A percentile compares a stretch with the other conserved stretches of the same genome.
Evolutionary conservation across 92 coral and sea anemone genomes (phyloP).

Genomic region (Blastomussa wellsi): DNA sequence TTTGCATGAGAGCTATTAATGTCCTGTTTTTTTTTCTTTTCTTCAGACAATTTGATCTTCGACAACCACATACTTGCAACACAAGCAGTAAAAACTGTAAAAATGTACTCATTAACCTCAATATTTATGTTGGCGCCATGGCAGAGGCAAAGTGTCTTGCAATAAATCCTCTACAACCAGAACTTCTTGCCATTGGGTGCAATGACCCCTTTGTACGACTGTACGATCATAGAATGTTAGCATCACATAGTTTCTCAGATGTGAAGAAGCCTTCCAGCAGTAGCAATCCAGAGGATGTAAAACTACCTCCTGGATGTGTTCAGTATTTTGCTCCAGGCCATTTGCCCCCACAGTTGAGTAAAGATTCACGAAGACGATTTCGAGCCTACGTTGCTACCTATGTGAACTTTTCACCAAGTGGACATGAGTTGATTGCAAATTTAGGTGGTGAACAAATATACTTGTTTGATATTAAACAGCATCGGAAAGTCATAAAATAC

Average conservation of each 20-base stretch:
- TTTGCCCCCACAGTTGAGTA: conserved; percentile 74
- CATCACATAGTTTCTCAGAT: conserved; percentile 63
- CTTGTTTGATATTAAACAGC: conserved; percentile 78
- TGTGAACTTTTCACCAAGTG: conserved; percentile 86
- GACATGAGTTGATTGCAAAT: conserved; percentile 85
- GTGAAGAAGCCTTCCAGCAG: conserved; percentile 47
- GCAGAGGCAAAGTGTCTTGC: conserved; percentile 95
- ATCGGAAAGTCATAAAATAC: conserved; percentile 62
- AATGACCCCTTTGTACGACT: conserved; percentile 95
- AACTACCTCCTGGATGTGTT: conserved; percentile 89
- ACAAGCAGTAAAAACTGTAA: conserved; percentile 88
- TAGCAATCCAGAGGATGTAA: conserved; percentile 58
- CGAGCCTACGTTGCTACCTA: conserved; percentile 89
- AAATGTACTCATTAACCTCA: conserved; percentile 86
- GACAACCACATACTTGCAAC: conserved; percentile 92
- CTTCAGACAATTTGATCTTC: conserved; percentile 93
- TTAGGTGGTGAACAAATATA: conserved; percentile 97
- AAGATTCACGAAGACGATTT: conserved; percentile 71
- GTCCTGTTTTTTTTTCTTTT: not conserved
- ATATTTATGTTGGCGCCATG: conserved; percentile 84
- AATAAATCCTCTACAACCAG: conserved; percentile 89
- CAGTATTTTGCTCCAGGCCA: conserved; percentile 96
- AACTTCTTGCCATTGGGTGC: conserved; percentile 91
- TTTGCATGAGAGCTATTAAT: too few species aligned
- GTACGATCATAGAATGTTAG: conserved; percentile 92